A percentile compares a stretch with the other conserved stretches of the same genome.
These are phyloP conservation scores for Drosophila subsilvestris DNA, from an alignment of 2,888 invertebrate genomes.

Conservation along the genomic window DNA sequence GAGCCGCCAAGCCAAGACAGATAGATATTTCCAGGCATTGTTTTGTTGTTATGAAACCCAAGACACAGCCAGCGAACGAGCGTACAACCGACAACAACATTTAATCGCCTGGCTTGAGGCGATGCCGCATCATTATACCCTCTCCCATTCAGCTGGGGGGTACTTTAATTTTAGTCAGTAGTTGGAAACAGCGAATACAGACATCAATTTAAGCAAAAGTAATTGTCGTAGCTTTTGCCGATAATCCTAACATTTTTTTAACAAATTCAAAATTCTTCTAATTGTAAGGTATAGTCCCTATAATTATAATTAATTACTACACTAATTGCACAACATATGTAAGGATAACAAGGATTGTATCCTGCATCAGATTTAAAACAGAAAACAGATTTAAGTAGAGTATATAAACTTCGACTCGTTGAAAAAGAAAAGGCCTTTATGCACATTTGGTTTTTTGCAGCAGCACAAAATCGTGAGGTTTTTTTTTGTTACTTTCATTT, in stretches of 20 bases:
- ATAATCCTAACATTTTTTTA: no score
- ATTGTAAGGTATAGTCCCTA: no score
- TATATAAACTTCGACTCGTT: background rate
- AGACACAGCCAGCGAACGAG: slow-evolving; percentile 52
- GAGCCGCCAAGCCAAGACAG: slow-evolving; percentile 29
- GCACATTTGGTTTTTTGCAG: slow-evolving; percentile 14
- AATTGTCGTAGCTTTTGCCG: no score
- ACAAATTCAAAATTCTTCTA: no score
- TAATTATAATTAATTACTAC: no score
- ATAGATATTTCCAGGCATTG: slow-evolving; percentile 79
- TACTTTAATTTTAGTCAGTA: background rate
- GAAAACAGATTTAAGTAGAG: no score
- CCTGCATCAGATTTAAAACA: no score
- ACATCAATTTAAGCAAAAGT: no score
- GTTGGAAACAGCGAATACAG: background rate
- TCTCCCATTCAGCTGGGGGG: background rate
- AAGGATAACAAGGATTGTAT: no score
- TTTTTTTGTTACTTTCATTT: slow-evolving; percentile 32
- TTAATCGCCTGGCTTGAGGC: slow-evolving; percentile 22
- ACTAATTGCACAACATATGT: no score
- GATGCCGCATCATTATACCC: slow-evolving; percentile 15
- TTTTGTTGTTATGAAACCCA: slow-evolving; percentile 77
- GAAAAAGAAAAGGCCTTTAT: background rate
- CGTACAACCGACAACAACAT: slow-evolving; percentile 45
- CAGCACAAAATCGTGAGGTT: slow-evolving; percentile 31